phyloP scores from a whole-genome alignment of 2,888 invertebrate genomes.

The Iselma pallidipennis region DNA sequence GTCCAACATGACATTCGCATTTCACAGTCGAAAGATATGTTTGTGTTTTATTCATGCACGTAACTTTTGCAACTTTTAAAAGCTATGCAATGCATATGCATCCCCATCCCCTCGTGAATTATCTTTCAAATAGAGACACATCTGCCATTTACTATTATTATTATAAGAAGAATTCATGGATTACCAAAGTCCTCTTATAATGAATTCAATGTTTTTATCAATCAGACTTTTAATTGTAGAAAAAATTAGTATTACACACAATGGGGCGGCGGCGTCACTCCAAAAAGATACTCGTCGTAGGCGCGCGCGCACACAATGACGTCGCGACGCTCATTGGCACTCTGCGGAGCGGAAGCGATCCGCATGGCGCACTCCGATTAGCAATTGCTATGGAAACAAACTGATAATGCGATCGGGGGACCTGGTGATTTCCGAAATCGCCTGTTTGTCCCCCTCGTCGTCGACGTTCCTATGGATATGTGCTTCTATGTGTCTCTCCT shows the following conservation, averaged over 20 bases:
- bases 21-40: conserved; percentile 31
- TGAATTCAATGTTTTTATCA: neutral
- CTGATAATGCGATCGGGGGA: conserved; percentile 60
- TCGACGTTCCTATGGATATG: neutral
- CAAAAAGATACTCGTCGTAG: conserved; percentile 13
- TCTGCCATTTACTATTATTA: no score
- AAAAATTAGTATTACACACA: neutral
- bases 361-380: conserved; percentile 60
- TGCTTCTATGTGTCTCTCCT: conserved; percentile 20
- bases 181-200: no score
- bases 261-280: neutral
- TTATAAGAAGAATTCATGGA: no score
- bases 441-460: neutral
- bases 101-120: neutral
- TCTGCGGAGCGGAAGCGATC: conserved; percentile 53
- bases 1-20: conserved; percentile 38
- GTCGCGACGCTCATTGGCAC: conserved; percentile 49
- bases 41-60: conserved; percentile 38
- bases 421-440: conserved; percentile 58
- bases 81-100: conserved; percentile 6
- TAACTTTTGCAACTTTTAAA: conserved; percentile 31
- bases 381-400: conserved; percentile 65
- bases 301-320: conserved; percentile 34
- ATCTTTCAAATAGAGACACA: neutral
- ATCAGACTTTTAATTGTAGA: neutral